Conservation (phyloP, 2,113 vertebrate species). For the Eclectus roratus region DNA sequence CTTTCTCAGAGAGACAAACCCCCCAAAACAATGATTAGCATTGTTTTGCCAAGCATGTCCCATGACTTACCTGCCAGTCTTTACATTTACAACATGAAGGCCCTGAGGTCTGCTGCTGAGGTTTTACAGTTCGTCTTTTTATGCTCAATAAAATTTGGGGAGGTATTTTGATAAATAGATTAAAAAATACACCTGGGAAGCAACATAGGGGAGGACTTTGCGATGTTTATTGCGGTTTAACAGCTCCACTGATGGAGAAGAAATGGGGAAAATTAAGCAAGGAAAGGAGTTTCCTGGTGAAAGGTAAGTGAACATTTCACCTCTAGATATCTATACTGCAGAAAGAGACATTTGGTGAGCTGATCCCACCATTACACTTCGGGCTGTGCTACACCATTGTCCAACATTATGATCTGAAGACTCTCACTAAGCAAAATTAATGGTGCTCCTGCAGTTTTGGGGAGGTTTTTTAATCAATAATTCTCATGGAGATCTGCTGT, state of each 20-base stretch:
- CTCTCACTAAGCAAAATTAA: not conserved
- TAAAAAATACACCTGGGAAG: not conserved
- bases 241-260: not conserved
- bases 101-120: not conserved
- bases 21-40: not conserved
- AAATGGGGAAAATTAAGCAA: not conserved
- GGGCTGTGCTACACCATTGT: not conserved
- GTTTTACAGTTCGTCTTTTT: not conserved
- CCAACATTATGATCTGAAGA: not conserved
- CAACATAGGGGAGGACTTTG: not conserved
- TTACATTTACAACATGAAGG: not conserved
- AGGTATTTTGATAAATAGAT: not conserved
- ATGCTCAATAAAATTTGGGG: not conserved
- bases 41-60: not conserved
- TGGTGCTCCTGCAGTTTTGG: not conserved
- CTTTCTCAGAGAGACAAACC: not conserved
- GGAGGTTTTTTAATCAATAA: not conserved
- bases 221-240: not conserved
- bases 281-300: not conserved
- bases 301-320: not conserved
- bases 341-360: not conserved
- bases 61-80: not conserved
- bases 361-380: not conserved
- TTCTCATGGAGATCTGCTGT: not conserved
- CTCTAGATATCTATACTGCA: not conserved